These are phyloP conservation scores for Sardina pilchardus DNA, from an alignment of 2,113 vertebrate genomes.

Conservation along the genomic window DNA sequence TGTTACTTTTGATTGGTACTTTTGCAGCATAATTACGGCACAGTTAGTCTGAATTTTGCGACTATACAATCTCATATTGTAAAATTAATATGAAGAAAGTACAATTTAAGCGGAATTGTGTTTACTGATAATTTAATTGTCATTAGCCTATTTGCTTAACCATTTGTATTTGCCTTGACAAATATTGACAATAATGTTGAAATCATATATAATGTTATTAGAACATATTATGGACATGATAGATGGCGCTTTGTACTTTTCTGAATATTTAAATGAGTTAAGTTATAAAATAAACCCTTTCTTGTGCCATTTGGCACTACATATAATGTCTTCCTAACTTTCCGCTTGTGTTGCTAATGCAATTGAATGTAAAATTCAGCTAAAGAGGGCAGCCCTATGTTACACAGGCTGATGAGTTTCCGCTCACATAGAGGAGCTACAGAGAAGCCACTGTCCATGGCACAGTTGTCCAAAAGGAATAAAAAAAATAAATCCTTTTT, in stretches of 20 bases:
- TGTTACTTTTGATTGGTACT: background rate
- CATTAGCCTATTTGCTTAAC: background rate
- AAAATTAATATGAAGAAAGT: background rate
- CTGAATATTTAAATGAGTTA: background rate
- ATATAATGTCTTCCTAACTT: background rate
- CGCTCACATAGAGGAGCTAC: background rate
- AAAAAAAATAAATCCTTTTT: constrained; percentile 63
- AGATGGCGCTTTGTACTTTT: background rate
- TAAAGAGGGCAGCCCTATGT: constrained; percentile 68
- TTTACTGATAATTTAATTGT: background rate
- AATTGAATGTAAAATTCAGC: background rate
- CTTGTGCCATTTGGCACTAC: background rate
- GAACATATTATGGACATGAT: background rate
- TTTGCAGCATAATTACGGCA: background rate
- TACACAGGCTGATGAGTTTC: background rate
- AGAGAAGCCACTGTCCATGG: constrained; percentile 17
- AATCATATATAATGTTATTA: background rate
- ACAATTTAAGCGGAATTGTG: background rate
- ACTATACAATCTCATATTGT: background rate
- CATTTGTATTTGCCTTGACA: background rate
- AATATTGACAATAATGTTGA: background rate
- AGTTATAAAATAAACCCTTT: background rate
- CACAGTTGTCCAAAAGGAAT: constrained; percentile 38
- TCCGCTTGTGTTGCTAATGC: background rate
- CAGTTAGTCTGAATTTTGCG: background rate